These are phyloP conservation scores for Sinelater perroti DNA, from an alignment of 2,888 invertebrate species.

Conservation along the genomic window DNA sequence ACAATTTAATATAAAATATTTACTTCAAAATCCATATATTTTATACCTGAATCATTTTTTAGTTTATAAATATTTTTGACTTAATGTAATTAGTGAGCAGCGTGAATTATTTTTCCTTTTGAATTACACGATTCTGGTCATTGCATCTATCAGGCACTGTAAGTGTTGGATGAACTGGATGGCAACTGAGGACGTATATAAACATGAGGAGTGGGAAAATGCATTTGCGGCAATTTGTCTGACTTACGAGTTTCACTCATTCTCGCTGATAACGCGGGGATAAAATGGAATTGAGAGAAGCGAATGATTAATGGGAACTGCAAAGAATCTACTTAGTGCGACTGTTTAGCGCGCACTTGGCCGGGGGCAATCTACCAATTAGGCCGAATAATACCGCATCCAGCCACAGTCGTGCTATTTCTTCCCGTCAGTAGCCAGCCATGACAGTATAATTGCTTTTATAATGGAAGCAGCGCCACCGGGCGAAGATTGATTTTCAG, in stretches of 20 bases:
- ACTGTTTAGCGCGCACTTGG: conserved; percentile 43
- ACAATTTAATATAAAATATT: too few species aligned
- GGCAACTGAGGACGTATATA: too few species aligned
- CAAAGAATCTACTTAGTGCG: conserved; percentile 49
- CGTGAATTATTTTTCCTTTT: too few species aligned
- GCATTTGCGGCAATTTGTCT: conserved; percentile 36
- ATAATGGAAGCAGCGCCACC: conserved; percentile 3
- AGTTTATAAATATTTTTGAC: too few species aligned
- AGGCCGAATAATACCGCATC: conserved; percentile 30
- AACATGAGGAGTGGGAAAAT: conserved; percentile 23
- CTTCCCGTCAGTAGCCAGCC: conserved; percentile 2
- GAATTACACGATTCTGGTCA: too few species aligned
- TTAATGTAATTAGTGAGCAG: too few species aligned
- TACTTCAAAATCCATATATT: too few species aligned
- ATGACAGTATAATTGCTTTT: conserved; percentile 15
- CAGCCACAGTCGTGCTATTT: conserved; percentile 11
- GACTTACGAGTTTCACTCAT: conserved; percentile 35
- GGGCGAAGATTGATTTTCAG: not conserved
- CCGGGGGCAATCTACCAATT: conserved; percentile 46
- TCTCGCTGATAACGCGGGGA: conserved; percentile 34
- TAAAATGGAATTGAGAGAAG: conserved; percentile 41
- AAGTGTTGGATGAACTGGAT: too few species aligned
- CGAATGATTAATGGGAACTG: conserved; percentile 53
- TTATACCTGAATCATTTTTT: too few species aligned
- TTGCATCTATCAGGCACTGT: too few species aligned